phyloP scores from a whole-genome alignment of 2,888 invertebrate species.

The Diachrysia chrysitis region DNA sequence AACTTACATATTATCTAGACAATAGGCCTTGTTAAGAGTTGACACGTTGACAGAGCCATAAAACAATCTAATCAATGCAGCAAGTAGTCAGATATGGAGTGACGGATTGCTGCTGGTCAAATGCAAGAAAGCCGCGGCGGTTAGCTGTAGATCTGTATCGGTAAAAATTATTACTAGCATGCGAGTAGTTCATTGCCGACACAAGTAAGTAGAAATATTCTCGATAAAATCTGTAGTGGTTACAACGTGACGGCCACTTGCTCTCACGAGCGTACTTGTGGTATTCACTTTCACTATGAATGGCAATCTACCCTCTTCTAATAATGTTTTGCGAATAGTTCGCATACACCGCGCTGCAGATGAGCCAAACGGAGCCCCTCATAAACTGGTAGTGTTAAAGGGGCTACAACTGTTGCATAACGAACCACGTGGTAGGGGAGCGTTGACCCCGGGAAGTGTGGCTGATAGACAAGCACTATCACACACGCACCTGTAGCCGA shows the following conservation, averaged over 20 bases:
- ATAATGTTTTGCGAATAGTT: constrained; percentile 38
- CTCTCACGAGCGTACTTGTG: constrained; percentile 62
- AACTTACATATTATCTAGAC: constrained; percentile 69
- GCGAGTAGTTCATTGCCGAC: constrained; percentile 71
- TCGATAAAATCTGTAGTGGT: constrained; percentile 70
- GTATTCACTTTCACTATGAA: constrained; percentile 75
- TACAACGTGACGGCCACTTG: constrained; percentile 62
- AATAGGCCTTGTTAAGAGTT: constrained; percentile 75
- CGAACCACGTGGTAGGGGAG: constrained; percentile 79
- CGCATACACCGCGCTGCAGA: constrained; percentile 49
- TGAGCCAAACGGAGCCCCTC: constrained; percentile 63
- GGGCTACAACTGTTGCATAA: constrained; percentile 75
- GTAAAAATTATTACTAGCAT: constrained; percentile 70
- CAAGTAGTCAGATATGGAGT: constrained; percentile 71
- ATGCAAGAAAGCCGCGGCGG: constrained; percentile 67
- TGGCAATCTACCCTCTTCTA: constrained; percentile 60
- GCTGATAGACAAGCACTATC: constrained; percentile 78
- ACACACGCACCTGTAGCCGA: constrained; percentile 68
- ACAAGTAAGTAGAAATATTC: constrained; percentile 66
- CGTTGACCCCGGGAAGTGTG: constrained; percentile 79
- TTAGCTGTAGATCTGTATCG: constrained; percentile 73
- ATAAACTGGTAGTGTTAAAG: constrained; percentile 63
- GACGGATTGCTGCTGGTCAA: constrained; percentile 69
- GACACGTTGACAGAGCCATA: constrained; percentile 71
- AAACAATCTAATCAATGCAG: constrained; percentile 77